Percentiles rank a stretch among this genome's conserved stretches.
Evolutionary conservation across 2,113 vertebrate genomes (phyloP).

Genomic region (Gnathonemus echidnorhynchus): DNA sequence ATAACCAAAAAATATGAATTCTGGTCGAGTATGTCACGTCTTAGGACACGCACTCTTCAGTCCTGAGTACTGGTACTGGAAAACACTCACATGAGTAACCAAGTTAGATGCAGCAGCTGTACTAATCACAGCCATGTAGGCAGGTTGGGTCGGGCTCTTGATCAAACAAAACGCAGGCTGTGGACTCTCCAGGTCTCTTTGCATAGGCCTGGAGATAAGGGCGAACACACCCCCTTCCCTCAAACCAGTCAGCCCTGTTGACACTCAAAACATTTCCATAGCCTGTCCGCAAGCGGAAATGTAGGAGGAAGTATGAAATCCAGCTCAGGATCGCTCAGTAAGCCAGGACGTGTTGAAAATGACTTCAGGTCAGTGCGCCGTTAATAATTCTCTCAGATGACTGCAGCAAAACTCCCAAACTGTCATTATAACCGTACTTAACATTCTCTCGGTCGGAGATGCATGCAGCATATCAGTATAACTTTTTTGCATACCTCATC

Average conservation of each 20-base stretch:
- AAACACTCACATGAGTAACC: not conserved
- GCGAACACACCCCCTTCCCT: constrained; percentile 32
- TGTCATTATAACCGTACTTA: not conserved
- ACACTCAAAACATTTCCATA: constrained; percentile 68
- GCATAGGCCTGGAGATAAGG: constrained; percentile 64
- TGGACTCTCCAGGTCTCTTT: constrained; percentile 53
- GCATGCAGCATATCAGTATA: not conserved
- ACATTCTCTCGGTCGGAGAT: not conserved
- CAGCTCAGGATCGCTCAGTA: not conserved
- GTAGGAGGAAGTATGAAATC: constrained; percentile 43
- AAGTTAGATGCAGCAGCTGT: not conserved
- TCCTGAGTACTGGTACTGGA: not conserved
- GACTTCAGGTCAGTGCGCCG: not conserved
- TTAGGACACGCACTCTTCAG: not conserved
- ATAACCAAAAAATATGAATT: not conserved
- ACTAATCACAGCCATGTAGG: constrained; percentile 14
- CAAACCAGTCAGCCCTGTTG: constrained; percentile 45
- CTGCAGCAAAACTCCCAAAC: not conserved
- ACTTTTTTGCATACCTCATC: not conserved
- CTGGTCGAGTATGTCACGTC: not conserved
- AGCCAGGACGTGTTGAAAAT: not conserved
- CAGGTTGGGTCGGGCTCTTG: constrained; percentile 22
- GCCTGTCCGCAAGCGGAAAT: constrained; percentile 43
- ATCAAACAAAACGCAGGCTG: constrained; percentile 50
- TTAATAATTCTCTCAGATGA: not conserved